phyloP scores from a whole-genome alignment of 2,113 vertebrate species.

The Phocoena phocoena region DNA sequence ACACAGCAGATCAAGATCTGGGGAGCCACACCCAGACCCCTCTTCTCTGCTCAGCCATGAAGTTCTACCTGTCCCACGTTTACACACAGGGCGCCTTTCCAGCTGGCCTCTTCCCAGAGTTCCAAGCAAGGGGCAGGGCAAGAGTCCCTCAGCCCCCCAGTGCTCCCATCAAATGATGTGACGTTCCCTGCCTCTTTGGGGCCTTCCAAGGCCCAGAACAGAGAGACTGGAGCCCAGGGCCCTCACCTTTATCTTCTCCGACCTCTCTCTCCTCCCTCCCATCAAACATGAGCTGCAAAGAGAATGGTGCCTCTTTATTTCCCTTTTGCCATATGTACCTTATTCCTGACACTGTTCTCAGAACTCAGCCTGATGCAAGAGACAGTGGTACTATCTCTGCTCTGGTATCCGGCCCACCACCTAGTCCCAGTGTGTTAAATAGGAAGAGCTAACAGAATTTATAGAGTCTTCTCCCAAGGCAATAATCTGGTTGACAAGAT shows the following conservation, averaged over 20 bases:
- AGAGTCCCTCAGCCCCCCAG: background rate
- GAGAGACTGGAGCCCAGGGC: background rate
- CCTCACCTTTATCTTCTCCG: background rate
- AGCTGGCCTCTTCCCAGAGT: background rate
- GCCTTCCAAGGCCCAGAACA: background rate
- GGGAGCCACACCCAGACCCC: too few relatives aligned
- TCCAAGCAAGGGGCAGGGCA: background rate
- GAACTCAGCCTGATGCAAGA: background rate
- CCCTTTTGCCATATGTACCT: background rate
- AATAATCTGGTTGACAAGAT: background rate
- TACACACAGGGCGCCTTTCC: background rate
- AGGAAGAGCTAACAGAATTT: background rate
- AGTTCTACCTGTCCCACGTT: background rate
- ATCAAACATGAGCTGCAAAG: background rate
- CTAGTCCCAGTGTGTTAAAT: background rate
- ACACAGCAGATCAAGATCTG: background rate
- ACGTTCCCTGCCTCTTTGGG: background rate
- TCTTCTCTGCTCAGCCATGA: background rate
- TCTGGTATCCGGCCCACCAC: background rate
- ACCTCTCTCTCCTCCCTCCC: background rate
- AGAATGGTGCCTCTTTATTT: background rate
- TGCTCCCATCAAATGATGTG: background rate
- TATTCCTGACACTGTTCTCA: background rate
- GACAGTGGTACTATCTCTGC: background rate
- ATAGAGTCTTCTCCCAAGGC: background rate